Percentiles rank a stretch among this genome's conserved stretches.
phyloP scores from a whole-genome alignment of 2,113 vertebrate genomes.

The Tringa solitaria region DNA sequence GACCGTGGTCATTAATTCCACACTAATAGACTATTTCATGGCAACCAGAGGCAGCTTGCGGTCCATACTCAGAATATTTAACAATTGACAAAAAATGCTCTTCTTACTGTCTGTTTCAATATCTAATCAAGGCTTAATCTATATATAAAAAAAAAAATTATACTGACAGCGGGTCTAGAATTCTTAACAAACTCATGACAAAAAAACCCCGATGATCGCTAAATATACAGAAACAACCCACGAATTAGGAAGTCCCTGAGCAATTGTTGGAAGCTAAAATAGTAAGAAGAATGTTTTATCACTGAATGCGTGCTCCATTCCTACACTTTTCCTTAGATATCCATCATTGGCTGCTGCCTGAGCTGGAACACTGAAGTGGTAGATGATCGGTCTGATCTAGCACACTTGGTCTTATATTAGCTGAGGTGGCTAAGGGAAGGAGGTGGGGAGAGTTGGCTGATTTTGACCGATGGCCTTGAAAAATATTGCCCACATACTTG shows the following conservation, averaged over 20 bases:
- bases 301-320: background rate
- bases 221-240: background rate
- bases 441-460: rapidly evolving
- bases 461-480: background rate
- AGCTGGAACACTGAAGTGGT: background rate
- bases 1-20: background rate
- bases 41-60: background rate
- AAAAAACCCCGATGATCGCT: rapidly evolving
- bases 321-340: background rate
- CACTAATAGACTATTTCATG: background rate
- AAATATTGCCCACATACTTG: background rate
- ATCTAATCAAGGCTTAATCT: background rate
- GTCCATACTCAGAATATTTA: background rate
- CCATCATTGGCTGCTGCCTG: background rate
- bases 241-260: background rate
- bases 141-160: background rate
- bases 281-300: background rate
- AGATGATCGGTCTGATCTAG: background rate
- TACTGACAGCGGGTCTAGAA: background rate
- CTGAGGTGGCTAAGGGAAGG: background rate
- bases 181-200: background rate
- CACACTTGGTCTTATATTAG: background rate
- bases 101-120: background rate
- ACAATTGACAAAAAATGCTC: background rate
- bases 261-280: background rate